A percentile compares a stretch with the other conserved stretches of the same genome.
phyloP scores from a whole-genome alignment of 1,140 invertebrate genomes.

The Cydia strobilella region DNA sequence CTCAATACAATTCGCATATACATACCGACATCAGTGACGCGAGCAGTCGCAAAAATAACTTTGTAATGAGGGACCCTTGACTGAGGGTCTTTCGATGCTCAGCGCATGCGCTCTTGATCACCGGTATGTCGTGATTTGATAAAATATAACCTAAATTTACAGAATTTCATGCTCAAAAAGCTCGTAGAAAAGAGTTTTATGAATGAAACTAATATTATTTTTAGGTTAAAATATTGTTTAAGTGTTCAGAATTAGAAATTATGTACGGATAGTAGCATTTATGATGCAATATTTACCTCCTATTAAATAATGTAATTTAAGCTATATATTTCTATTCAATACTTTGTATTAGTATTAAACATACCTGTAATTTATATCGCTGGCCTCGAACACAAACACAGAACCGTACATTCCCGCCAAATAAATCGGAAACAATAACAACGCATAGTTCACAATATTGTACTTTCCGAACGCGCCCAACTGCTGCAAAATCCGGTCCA shows the following conservation, averaged over 20 bases:
- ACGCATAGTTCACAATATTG: slow-evolving; percentile 69
- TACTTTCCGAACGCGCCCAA: slow-evolving; percentile 68
- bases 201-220: not conserved
- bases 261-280: not conserved
- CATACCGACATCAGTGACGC: not conserved
- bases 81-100: not conserved
- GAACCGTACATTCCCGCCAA: slow-evolving; percentile 73
- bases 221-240: not conserved
- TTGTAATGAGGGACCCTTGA: not conserved
- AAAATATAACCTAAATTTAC: slow-evolving; percentile 15
- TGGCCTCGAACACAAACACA: slow-evolving; percentile 68
- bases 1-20: not conserved
- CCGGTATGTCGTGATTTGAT: slow-evolving; percentile 18
- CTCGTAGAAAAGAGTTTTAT: not conserved
- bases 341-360: slow-evolving; percentile 35
- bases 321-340: not conserved
- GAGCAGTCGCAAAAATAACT: not conserved
- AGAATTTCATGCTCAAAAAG: not conserved
- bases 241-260: not conserved
- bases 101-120: not conserved
- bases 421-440: slow-evolving; percentile 66
- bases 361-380: slow-evolving; percentile 68
- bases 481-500: slow-evolving; percentile 61
- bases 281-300: not conserved
- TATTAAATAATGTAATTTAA: not conserved